Conservation (phyloP, 2,888 invertebrate species). For the Dorcus parallelipipedus region DNA sequence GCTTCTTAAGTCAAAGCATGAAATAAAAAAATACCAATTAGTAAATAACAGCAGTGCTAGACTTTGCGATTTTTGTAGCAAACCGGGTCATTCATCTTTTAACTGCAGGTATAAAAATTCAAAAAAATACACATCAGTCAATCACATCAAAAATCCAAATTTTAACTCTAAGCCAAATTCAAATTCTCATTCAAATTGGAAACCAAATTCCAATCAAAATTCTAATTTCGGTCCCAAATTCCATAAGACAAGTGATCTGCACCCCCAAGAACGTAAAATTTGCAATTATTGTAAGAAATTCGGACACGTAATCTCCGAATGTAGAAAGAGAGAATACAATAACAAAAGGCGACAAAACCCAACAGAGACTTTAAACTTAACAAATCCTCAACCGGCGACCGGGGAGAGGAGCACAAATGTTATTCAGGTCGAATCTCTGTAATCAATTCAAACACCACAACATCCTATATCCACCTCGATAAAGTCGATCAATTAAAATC, state of each 20-base stretch:
- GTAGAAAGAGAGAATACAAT: slow-evolving; percentile 25
- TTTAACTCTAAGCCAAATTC: too few species aligned
- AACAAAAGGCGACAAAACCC: slow-evolving; percentile 9
- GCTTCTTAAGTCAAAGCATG: background rate
- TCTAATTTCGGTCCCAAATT: too few species aligned
- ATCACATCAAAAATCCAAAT: too few species aligned
- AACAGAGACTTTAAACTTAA: slow-evolving; percentile 2
- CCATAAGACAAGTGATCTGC: too few species aligned
- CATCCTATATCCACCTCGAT: too few species aligned
- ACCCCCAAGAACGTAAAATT: background rate
- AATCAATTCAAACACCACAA: slow-evolving; percentile 6
- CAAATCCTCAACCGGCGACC: background rate
- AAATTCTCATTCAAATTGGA: too few species aligned
- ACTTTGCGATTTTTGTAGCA: slow-evolving; percentile 7
- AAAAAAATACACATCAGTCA: too few species aligned
- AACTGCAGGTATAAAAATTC: slow-evolving; percentile 5
- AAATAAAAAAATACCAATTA: slow-evolving; percentile 4
- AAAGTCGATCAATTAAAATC: background rate
- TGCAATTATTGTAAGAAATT: slow-evolving; percentile 22
- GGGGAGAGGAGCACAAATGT: slow-evolving; percentile 3
- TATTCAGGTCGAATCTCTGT: slow-evolving; percentile 13
- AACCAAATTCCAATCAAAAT: too few species aligned
- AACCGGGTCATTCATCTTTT: slow-evolving; percentile 3
- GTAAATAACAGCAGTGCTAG: background rate
- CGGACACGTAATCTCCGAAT: slow-evolving; percentile 20